Evolutionary conservation across 2,888 invertebrate species (phyloP).

Genomic region (Cataglyphis cursor): DNA sequence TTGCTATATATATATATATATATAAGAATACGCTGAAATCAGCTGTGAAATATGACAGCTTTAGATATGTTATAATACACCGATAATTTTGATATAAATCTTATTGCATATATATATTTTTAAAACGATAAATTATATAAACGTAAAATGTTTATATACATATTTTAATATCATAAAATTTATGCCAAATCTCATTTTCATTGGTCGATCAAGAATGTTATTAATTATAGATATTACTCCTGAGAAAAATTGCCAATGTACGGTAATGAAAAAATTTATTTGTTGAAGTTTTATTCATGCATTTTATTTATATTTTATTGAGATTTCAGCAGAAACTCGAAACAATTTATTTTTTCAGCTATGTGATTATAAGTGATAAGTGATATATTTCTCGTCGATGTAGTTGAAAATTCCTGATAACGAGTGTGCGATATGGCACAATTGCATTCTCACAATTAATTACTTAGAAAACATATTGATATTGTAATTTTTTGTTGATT

Average conservation of each 20-base stretch:
- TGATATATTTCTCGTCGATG: not conserved
- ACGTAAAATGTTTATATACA: not conserved
- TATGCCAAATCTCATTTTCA: not conserved
- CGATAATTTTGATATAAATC: not conserved
- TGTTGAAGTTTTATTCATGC: not conserved
- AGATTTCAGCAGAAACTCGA: not conserved
- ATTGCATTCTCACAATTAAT: not conserved
- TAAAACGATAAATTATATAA: conserved; percentile 1
- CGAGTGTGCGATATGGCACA: not conserved
- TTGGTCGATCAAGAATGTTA: not conserved
- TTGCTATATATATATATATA: not conserved
- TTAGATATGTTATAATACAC: not conserved
- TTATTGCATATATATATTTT: not conserved
- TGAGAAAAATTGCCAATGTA: not conserved
- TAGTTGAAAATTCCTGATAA: not conserved
- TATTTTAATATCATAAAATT: conserved; percentile 1
- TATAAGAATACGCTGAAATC: not conserved
- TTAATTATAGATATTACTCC: not conserved
- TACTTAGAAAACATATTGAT: not conserved
- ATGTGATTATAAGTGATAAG: not conserved
- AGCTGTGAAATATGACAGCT: not conserved
- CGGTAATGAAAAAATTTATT: not conserved
- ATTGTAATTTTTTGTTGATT: not conserved
- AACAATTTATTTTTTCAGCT: conserved; percentile 2
- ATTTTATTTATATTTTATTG: not conserved